Percentiles rank a stretch among this genome's conserved stretches.
These are phyloP conservation scores for Steatornis caripensis DNA, from an alignment of 2,113 vertebrate species.

Conservation along the genomic window DNA sequence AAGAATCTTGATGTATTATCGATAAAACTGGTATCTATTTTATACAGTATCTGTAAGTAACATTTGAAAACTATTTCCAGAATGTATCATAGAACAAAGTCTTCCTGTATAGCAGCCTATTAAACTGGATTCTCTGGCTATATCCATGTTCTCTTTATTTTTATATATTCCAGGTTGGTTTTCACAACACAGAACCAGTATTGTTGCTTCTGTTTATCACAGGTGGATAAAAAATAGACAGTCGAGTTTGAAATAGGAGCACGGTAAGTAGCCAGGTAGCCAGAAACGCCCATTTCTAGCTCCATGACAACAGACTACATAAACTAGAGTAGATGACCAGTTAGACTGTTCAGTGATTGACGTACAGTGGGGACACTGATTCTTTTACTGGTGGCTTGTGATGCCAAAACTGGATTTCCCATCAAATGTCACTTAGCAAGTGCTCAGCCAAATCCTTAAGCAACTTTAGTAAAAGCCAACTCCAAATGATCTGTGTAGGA, in stretches of 20 bases:
- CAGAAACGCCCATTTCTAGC: neutral
- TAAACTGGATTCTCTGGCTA: conserved; percentile 61
- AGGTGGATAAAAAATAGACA: neutral
- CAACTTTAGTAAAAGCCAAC: neutral
- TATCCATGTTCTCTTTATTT: conserved; percentile 19
- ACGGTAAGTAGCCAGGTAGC: neutral
- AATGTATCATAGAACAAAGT: conserved; percentile 65
- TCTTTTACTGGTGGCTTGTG: neutral
- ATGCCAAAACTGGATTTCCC: neutral
- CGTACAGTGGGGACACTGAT: neutral
- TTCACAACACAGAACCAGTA: neutral
- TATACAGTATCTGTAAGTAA: conserved; percentile 64
- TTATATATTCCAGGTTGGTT: neutral
- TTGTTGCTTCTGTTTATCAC: neutral
- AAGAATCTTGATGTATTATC: conserved; percentile 52
- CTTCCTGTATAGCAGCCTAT: conserved; percentile 63
- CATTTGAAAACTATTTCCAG: conserved; percentile 61
- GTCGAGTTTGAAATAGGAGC: neutral
- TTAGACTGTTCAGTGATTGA: neutral
- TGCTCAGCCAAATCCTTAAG: neutral
- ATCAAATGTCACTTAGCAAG: neutral
- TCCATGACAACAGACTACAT: neutral
- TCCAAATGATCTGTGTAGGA: rapidly evolving
- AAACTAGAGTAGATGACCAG: neutral
- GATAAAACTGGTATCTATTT: conserved; percentile 72